Evolutionary conservation across 2,888 invertebrate genomes (phyloP), one percentile per base, ranked within the genome.

Genomic region (Tipula vernalis): DNA sequence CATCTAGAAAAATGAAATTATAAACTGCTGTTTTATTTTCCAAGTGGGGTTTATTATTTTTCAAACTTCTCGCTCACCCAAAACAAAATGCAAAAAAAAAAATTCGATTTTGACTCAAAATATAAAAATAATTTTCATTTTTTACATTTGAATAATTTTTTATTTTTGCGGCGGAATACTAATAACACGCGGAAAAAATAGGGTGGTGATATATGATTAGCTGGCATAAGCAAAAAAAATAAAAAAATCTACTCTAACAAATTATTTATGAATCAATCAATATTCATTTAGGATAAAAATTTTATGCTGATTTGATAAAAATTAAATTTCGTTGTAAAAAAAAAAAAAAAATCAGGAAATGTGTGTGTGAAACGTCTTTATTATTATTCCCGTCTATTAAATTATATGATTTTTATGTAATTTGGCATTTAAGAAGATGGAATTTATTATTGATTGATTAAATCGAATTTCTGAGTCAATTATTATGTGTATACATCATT

Each of bases 201-300:
- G 71, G 71, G 71, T 71, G 71, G 71, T 28, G 71, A 71, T 71
- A 71, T 71, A 28, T 28, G 71, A 71, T 71, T 71, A 71, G 71
- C 71, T 71, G 71, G 28, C 71, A 71, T 10, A 8, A 71, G 28
- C 18, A 71, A 28, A 71, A 71, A 71, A 18, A 1, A 28, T 71
- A 28, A 28, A 28, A 28, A 28, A 12, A 10, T 71, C 18, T 71
- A 71, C 18, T 71, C 71, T 71, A 28, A 71, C 28, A 71, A 71
- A 71, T 71, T 71, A 71, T 71, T 71, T 71, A 71, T 71, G 71
- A 71, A 71, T 71, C 71, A 71, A 71, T 71, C 71, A 71, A 71
- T 71, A 71, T 71, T 71, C 71, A 71, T 71, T 71, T 71, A 71
- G 71, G 71, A 71, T 71, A 18, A 10, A 71, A 71, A 3, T 71